Conservation (phyloP, 2,888 invertebrate genomes). For the Nomada hirtipes region DNA sequence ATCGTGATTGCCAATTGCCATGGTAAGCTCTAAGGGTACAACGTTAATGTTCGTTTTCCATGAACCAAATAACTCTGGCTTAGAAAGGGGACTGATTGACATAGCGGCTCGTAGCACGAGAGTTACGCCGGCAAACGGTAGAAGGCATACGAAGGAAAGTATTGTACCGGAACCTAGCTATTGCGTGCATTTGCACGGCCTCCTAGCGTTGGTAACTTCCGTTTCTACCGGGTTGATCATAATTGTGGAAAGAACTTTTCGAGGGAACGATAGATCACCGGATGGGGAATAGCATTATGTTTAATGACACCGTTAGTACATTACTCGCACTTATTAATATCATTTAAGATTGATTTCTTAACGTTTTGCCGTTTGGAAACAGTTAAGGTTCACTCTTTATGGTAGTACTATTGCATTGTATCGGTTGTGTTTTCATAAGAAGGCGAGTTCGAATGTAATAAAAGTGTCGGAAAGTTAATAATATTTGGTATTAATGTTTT, state of each 20-base stretch:
- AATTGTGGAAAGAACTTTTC: constrained; percentile 14
- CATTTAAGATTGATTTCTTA: too few relatives aligned
- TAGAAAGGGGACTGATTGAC: constrained; percentile 62
- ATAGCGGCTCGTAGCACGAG: constrained; percentile 61
- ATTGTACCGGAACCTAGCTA: constrained; percentile 48
- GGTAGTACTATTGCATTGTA: not conserved
- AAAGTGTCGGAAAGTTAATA: too few relatives aligned
- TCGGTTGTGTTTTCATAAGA: not conserved
- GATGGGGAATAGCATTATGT: not conserved
- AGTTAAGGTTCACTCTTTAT: too few relatives aligned
- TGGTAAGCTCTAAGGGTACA: constrained; percentile 31
- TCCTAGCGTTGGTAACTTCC: constrained; percentile 31
- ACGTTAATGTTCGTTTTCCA: constrained; percentile 71
- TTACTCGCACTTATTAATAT: not conserved
- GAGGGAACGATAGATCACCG: not conserved
- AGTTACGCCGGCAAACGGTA: constrained; percentile 43
- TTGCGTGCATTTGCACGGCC: constrained; percentile 57
- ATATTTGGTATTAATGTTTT: too few relatives aligned
- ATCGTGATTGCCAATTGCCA: constrained; percentile 64
- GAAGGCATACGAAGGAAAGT: constrained; percentile 42
- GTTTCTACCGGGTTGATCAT: constrained; percentile 41
- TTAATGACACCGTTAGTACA: not conserved
- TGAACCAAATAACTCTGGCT: constrained; percentile 61
- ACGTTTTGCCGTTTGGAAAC: too few relatives aligned
- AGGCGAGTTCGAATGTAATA: too few relatives aligned